A percentile compares a stretch with the other conserved stretches of the same genome.
These are phyloP conservation scores for Rhadina sibilatrix DNA, from an alignment of 2,113 vertebrate genomes.

Conservation along the genomic window DNA sequence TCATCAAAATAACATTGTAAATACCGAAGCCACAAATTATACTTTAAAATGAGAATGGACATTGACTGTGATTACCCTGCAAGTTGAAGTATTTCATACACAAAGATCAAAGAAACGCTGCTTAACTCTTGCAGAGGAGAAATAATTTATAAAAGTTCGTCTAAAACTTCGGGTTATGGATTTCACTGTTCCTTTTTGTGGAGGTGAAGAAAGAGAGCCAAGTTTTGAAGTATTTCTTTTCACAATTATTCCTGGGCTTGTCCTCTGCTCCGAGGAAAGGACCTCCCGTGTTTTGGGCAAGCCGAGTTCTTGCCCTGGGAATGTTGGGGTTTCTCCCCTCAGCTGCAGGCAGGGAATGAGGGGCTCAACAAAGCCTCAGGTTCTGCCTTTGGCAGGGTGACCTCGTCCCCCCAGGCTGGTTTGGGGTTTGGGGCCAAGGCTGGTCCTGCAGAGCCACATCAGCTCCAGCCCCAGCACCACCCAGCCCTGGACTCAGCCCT, in stretches of 20 bases:
- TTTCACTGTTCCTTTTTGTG: not conserved
- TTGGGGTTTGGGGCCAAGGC: not conserved
- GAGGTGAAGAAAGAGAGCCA: constrained; percentile 29
- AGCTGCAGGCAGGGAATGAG: not conserved
- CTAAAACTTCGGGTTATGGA: not conserved
- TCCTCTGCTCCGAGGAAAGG: not conserved
- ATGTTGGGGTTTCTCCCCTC: not conserved
- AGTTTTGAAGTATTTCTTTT: constrained; percentile 41
- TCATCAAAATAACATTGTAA: constrained; percentile 31
- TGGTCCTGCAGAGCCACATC: not conserved
- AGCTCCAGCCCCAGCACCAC: not conserved
- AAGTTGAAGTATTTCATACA: not conserved
- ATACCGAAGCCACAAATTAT: constrained; percentile 42
- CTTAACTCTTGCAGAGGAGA: not conserved
- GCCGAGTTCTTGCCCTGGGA: not conserved
- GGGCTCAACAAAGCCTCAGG: not conserved
- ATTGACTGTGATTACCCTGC: not conserved
- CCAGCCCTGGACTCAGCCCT: not conserved
- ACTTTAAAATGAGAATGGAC: constrained; percentile 6
- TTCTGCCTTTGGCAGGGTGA: not conserved
- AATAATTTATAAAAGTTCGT: not conserved
- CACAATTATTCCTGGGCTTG: constrained; percentile 26
- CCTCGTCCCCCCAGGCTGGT: not conserved
- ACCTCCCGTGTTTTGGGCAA: not conserved
- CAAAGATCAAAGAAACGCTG: constrained; percentile 11